Base-by-base conservation (phyloP, 2,113 vertebrate genomes). In the Deroptyus accipitrinus region DNA sequence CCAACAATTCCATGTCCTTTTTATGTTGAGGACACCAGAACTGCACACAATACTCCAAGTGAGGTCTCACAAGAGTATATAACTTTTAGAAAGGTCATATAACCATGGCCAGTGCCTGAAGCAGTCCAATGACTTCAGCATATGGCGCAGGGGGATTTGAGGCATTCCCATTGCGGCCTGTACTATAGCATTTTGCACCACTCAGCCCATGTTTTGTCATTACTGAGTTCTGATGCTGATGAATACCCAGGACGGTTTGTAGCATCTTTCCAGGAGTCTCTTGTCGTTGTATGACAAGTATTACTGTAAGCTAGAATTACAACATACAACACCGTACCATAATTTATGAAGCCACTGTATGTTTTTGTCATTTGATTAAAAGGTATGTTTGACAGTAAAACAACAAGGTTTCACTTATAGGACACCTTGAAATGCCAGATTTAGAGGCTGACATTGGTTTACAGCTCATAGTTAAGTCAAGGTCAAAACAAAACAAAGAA, bases 81-180 rank as follows among this genome's bases (percentile, higher is more conserved):
- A 78, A 69, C 7, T 70, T 89, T 37, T 37, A 25, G 6, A n/a
- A 75, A 80, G 41, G 44, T 83, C 76, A 7, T 51, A 46, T 24
- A 17, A 33, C 35, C 35, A 46, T 6, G 12, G 42, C 18, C 20
- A 39, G 19, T 18, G 15, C 44, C 64, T 88, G 68, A 83, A 63
- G 10, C 28, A 55, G 64, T 18, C n/a, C 1, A 1, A 11, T 3
- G 9, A 41, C n/a, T 80, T 46, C 59, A 77, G 49, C 14, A 17
- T 16, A 6, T 4, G 27, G 12, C 1, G 2, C 27, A 69, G 67
- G 12, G 30, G 37, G 3, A 67, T 78, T 4, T 25, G 37, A 20
- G 51, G 12, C 16, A 10, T 28, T 57, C 52, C 37, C 1, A 1
- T 13, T 24, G 18, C 0, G 0, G 17, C 39, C n/a, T 31, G 51